Evolutionary conservation across 2,113 vertebrate species (phyloP), one percentile per base, ranked within the genome.

Genomic region (Excalfactoria chinensis): DNA sequence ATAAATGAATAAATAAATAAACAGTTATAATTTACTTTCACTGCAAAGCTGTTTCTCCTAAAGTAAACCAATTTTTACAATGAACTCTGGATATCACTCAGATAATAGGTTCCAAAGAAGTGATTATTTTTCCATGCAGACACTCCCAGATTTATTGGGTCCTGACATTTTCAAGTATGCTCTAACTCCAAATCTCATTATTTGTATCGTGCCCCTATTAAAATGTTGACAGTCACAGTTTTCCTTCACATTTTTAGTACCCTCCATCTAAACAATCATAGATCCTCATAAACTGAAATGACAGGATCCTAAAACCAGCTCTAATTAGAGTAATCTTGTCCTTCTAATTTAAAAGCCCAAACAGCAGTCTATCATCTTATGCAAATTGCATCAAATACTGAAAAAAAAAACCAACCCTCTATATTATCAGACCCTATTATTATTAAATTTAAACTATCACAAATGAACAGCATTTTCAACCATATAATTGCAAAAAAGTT

Each of bases 41-140:
- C 34, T 63, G 73, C 71, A 89, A 84, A 84, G 25, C 69, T 71
- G 26, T 64, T 58, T 92, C 55, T 78, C 5, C 0, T 51, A 26
- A 1, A 86, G 53, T 84, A 78, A 90, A 93, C 88, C 1, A 88
- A 59, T 51, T 84, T 84, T 91, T 86, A 69, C 78, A 74, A 86
- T 80, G 77, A 95, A 74, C 48, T 81, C 56, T 51, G 64, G 56
- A 71, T 77, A 73, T 84, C 92, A 81, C 9, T 22, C 44, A 74
- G 60, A 69, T 81, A 95, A 94, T 63, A 40, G 11, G 11, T 84
- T 94, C 69, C 66, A 84, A 80, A 70, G 32, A 79, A 88, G n/a
- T 66, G 58, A 71, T 69, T 77, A 55, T 63, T 93, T 70, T 88
- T 71, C 83, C 48, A 37, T 19, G 34, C 35, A 75, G 58, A 56